Percentiles rank a stretch among this genome's conserved stretches.
Evolutionary conservation across 2,888 invertebrate genomes (phyloP).

Genomic region (Calliopum simillimum): DNA sequence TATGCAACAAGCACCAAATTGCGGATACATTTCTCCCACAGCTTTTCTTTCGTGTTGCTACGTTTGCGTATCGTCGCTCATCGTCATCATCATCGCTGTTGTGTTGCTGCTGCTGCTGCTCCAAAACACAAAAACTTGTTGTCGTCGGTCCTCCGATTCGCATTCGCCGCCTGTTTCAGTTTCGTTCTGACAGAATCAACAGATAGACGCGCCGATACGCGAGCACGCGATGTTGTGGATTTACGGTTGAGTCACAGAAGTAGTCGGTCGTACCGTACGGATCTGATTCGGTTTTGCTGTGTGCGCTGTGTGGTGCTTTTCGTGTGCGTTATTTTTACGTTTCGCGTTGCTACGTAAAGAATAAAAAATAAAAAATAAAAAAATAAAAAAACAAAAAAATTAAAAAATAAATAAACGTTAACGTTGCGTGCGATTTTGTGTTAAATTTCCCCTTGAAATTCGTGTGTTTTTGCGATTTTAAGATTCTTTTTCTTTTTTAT

Average conservation of each 20-base stretch:
- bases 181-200: conserved; percentile 57
- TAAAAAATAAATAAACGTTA: too few relatives aligned
- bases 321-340: too few relatives aligned
- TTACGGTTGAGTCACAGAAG: conserved; percentile 12
- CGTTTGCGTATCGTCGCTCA: conserved; percentile 2
- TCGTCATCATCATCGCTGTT: neutral
- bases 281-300: neutral
- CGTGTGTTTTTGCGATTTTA: too few relatives aligned
- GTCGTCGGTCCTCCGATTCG: conserved; percentile 50
- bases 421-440: too few relatives aligned
- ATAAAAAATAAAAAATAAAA: too few relatives aligned
- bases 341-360: too few relatives aligned
- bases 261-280: conserved; percentile 19
- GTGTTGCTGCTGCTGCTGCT: neutral
- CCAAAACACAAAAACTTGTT: conserved; percentile 28
- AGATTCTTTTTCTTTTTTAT: too few relatives aligned
- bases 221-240: conserved; percentile 38
- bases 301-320: neutral
- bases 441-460: too few relatives aligned
- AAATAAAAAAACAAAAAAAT: too few relatives aligned
- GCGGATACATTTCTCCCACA: conserved; percentile 5
- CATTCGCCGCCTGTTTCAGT: conserved; percentile 56
- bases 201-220: conserved; percentile 43
- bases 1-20: conserved; percentile 15
- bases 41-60: neutral